Base-by-base conservation (phyloP, 2,797 vertebrate species). In the Gymnodraco acuticeps region DNA sequence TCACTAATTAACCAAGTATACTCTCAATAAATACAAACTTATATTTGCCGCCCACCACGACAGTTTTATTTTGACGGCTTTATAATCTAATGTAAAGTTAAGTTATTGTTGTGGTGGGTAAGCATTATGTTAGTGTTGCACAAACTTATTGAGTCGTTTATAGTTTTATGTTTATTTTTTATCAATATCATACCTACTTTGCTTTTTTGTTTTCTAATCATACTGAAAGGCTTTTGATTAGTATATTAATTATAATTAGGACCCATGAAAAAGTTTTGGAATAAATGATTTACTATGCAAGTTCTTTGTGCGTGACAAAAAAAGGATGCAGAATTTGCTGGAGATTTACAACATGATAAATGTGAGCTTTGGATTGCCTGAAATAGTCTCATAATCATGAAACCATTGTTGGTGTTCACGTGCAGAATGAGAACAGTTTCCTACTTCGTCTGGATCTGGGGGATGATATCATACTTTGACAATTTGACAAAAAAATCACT, bases 281-380 rank as follows among this genome's bases (percentile, higher is more conserved):
- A 60, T 31, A 58, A 64, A 74, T 87, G 71, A 88, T 88, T 84
- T 52, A 87, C 65, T 64, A 76, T 17, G 23, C 52, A 62, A 48
- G 42, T 23, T 81, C 47, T 73, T 38, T 48, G 55, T 66, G 38
- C n/a, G 13, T 10, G 33, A 75, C 17, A 23, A 53, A 17, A 31
- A 62, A 78, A 64, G 33, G 27, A 42, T 60, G 41, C 11, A 52
- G 50, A 50, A 12, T 47, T 58, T 0, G 0, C 56, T 50, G 16
- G 68, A 78, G 74, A 89, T 90, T 89, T 88, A 92, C 64, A 75
- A 61, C 62, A 41, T 54, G 74, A 79, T 90, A 86, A 87, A 89
- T 85, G 23, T 31, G 38, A 69, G 2, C 14, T 23, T 72, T 38
- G 64, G 27, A 45, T 50, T 76, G 46, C 63, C 59, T 61, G 62